Base-by-base conservation (phyloP, 2,113 vertebrate species). In the Felis catus region DNA sequence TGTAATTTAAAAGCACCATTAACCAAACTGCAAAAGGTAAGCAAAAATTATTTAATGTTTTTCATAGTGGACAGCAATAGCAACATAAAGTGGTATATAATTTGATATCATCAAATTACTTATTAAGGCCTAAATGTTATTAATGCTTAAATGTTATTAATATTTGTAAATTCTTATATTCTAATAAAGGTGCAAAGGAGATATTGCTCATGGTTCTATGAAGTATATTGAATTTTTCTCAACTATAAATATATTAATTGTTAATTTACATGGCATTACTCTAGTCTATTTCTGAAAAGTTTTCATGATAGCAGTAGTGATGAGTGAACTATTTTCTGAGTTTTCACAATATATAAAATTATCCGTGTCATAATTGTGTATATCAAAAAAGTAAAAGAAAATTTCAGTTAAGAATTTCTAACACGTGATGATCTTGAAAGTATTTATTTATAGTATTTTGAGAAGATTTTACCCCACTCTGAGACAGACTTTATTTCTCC, bases 351-450 rank as follows among this genome's bases (percentile, higher is more conserved):
- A 66, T 79, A 95, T 93, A 89, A 93, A 81, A 31, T 16, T 76
- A 95, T 39, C n/a, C n/a, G 71, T 61, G 94, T 89, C 27, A 80
- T 48, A 87, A 58, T 83, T 97, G 94, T 87, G 14, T 0, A 39
- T 91, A 83, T 86, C 55, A 86, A 97, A 89, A 92, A 91, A 92
- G 53, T 74, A 91, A 89, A 25, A 71, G 53, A 87, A 89, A 82
- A 68, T 84, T 94, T 97, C 83, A 89, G 91, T 96, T 84, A 97
- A 98, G 36, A 6, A 71, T 97, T 96, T 98, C 39, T 92, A 96
- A 65, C 6, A 63, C 66, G 19, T 91, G 39, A 74, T 87, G 61
- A 89, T 85, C 25, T 70, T 84, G 27, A 70, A 95, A 84, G 83
- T 61, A 7, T 91, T 83, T 95, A 65, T 96, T 94, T 25, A 65